A percentile compares a stretch with the other conserved stretches of the same genome.
phyloP scores from a whole-genome alignment of 2,888 invertebrate genomes.

The Lochmaea capreae region DNA sequence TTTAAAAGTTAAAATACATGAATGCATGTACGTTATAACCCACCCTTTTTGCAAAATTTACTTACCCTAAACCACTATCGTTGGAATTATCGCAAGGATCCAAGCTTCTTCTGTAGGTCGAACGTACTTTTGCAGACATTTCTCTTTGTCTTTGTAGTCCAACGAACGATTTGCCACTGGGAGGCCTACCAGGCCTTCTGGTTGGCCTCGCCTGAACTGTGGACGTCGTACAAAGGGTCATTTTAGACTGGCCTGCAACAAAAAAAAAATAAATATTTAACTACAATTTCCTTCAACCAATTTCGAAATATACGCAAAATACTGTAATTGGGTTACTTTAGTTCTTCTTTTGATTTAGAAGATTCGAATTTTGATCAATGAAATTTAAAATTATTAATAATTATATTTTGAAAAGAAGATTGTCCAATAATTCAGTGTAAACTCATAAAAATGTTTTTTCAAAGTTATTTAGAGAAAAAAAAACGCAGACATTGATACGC shows the following conservation, averaged over 20 bases:
- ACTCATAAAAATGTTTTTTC: no score
- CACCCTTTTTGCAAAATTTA: constrained; percentile 6
- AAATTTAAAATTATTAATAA: no score
- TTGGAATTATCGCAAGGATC: constrained; percentile 87
- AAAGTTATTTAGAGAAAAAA: no score
- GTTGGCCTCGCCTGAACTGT: constrained; percentile 76
- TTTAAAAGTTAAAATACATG: no score
- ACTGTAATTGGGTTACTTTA: no score
- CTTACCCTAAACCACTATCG: constrained; percentile 84
- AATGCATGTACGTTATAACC: no score
- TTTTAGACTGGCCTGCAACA: constrained; percentile 67
- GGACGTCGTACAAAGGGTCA: constrained; percentile 79
- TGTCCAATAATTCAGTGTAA: no score
- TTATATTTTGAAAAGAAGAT: no score
- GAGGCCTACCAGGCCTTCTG: constrained; percentile 74
- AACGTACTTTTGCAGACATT: constrained; percentile 60
- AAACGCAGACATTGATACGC: no score
- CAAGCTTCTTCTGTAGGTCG: constrained; percentile 64
- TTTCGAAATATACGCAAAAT: not conserved
- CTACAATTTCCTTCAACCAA: not conserved
- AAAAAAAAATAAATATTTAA: not conserved
- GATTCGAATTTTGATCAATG: no score
- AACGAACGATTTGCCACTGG: constrained; percentile 64
- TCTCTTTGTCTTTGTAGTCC: constrained; percentile 60
- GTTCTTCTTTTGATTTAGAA: no score